Base-by-base conservation (phyloP, 2,797 vertebrate species). In the Alosa sapidissima region DNA sequence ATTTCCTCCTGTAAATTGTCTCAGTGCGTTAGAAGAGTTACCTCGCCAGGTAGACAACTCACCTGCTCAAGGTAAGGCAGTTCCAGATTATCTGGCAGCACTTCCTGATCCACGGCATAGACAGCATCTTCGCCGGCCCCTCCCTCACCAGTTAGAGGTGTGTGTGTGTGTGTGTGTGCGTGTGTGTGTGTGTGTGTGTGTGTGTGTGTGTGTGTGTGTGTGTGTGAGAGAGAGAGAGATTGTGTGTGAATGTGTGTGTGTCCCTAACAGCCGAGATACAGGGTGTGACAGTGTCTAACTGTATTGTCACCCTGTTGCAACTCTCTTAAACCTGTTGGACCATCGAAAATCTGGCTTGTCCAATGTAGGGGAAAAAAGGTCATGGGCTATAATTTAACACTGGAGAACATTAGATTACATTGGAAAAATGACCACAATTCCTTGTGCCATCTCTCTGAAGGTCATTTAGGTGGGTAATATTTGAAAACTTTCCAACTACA, bases 31-130 rank as follows among this genome's bases (percentile, higher is more conserved):
- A 47, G 72, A 78, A 78, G 28, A 72, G 14, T 36, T 33, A 72
- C 3, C 4, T 78, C 19, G 36, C 1, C 41, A 78, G 16, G 5
- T 47, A 21, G 41, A 78, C 72, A 21, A 78, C 72, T 78, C 16
- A 78, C 72, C 72, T 78, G 72, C 41, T 41, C 21, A 41, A 78
- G 72, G 72, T 78, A 78, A 7, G 41, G 72, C 19, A 8, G 72
- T 16, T 78, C 0, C 19, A 9, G 41, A 16, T 19, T 19, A 47
- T 78, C 36, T 78, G 72, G 16, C 72, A 5, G 5, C 16, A 45
- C 72, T 45, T 78, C 6, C 36, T 78, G 72, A 36, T 72, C 28
- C 28, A 28, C 9, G 4, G 13, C 65, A 72, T 33, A 28, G 65
- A 78, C 41, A 36, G 41, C 6, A 45, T 78, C 19, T 14, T 78